Evolutionary conservation across 2,888 invertebrate species (phyloP).

Genomic region (Ptilodon capucinus): DNA sequence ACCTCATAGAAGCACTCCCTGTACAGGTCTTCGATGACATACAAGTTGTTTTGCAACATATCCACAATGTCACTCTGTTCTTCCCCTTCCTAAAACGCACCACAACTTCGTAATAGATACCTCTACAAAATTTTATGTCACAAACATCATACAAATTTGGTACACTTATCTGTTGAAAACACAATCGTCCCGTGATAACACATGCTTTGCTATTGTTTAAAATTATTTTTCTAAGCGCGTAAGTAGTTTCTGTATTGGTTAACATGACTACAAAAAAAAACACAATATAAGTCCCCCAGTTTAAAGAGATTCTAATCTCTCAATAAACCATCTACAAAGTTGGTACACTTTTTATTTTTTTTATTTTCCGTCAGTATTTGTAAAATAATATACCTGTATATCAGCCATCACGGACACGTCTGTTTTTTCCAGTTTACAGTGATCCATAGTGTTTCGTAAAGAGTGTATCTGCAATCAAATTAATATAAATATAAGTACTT

Average conservation of each 20-base stretch:
- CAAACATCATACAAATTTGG: not conserved
- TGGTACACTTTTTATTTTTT: too few relatives aligned
- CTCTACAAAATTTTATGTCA: not conserved
- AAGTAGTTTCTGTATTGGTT: too few relatives aligned
- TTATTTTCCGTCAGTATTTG: too few relatives aligned
- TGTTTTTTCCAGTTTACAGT: slow-evolving; percentile 32
- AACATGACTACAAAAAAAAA: too few relatives aligned
- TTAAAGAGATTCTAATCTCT: too few relatives aligned
- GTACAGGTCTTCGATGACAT: slow-evolving; percentile 68
- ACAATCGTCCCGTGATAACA: too few relatives aligned
- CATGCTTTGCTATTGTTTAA: too few relatives aligned
- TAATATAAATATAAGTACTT: not conserved
- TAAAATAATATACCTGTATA: slow-evolving; percentile 38
- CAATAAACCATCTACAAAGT: too few relatives aligned
- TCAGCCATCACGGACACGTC: slow-evolving; percentile 44
- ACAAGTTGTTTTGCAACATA: slow-evolving; percentile 57
- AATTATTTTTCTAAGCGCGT: too few relatives aligned
- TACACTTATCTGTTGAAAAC: not conserved
- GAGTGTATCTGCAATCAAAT: slow-evolving; percentile 33
- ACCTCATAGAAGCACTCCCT: slow-evolving; percentile 75
- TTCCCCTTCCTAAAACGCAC: slow-evolving; percentile 49
- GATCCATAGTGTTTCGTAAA: slow-evolving; percentile 32
- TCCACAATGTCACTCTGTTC: slow-evolving; percentile 49
- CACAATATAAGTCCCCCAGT: too few relatives aligned
- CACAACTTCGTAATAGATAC: slow-evolving; percentile 3